Conservation (phyloP, 2,113 vertebrate genomes). For the Phrynocephalus versicolor region DNA sequence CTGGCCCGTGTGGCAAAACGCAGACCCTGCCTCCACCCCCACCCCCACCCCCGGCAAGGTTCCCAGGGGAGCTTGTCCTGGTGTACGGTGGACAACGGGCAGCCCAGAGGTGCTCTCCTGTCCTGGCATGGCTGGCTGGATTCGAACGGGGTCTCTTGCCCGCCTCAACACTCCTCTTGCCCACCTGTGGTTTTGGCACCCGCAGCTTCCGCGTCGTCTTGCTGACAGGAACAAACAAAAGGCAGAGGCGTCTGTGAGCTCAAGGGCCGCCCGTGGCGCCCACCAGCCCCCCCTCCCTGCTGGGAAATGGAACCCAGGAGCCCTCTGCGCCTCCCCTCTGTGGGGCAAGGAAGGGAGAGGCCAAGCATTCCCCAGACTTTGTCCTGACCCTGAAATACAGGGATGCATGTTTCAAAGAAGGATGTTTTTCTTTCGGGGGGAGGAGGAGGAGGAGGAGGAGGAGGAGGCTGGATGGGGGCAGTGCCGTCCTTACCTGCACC, state of each 20-base stretch:
- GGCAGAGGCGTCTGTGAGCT: fast-evolving
- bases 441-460: no score
- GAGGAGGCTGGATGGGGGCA: fast-evolving
- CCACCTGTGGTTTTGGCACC: conserved; percentile 68
- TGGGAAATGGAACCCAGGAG: background rate
- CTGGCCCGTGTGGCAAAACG: no score
- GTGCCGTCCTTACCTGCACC: conserved; percentile 71
- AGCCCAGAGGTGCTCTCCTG: no score
- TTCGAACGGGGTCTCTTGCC: background rate
- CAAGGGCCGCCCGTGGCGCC: no score
- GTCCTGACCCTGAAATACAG: fast-evolving
- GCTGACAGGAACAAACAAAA: conserved; percentile 23
- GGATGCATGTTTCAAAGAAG: background rate
- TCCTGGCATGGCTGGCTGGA: no score
- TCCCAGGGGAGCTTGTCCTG: no score
- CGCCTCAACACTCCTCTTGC: background rate
- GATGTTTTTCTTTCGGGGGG: background rate
- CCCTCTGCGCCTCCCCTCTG: no score
- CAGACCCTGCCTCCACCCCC: no score
- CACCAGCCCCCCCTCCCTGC: background rate
- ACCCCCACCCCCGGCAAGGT: no score
- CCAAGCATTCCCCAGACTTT: background rate
- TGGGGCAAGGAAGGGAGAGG: no score
- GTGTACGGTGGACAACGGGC: background rate
- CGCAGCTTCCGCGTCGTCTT: conserved; percentile 83